These are phyloP conservation scores for Drosophila ezoana DNA, from an alignment of 2,888 invertebrate genomes.

Conservation along the genomic window DNA sequence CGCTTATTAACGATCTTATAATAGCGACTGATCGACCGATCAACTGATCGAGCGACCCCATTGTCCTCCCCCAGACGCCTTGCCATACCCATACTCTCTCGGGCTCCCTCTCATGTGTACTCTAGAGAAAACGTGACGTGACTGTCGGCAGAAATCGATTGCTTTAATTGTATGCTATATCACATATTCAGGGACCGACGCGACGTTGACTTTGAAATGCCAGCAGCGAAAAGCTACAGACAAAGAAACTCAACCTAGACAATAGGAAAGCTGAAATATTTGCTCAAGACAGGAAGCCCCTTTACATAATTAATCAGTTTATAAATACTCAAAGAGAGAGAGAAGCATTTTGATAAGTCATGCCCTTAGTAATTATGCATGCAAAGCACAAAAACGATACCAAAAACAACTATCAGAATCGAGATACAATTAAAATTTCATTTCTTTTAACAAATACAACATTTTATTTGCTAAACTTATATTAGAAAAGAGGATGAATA, in stretches of 20 bases:
- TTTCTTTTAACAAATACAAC: background rate
- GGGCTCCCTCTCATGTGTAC: background rate
- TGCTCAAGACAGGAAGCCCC: constrained; percentile 81
- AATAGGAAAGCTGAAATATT: constrained; percentile 60
- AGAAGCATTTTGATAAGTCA: constrained; percentile 31
- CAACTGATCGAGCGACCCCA: constrained; percentile 58
- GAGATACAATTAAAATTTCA: background rate
- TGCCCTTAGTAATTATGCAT: constrained; percentile 22
- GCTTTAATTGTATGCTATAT: constrained; percentile 31
- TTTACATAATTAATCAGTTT: constrained; percentile 77
- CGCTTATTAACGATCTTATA: constrained; percentile 82
- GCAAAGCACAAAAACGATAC: constrained; percentile 5
- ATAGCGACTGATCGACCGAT: constrained; percentile 72
- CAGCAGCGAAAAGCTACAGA: constrained; percentile 43
- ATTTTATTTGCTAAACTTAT: no score
- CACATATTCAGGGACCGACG: constrained; percentile 29
- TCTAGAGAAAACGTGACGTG: constrained; percentile 63
- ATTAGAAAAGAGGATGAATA: no score
- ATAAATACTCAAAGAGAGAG: constrained; percentile 47
- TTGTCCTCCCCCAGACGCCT: constrained; percentile 48
- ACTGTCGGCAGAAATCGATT: constrained; percentile 58
- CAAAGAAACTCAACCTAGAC: constrained; percentile 48
- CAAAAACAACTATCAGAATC: constrained; percentile 7
- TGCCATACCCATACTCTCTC: background rate
- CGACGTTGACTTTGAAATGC: constrained; percentile 58